Percentiles rank a stretch among this genome's conserved stretches.
Evolutionary conservation across 2,797 vertebrate genomes (phyloP).

Genomic region (Pangasius sanitwongsei): DNA sequence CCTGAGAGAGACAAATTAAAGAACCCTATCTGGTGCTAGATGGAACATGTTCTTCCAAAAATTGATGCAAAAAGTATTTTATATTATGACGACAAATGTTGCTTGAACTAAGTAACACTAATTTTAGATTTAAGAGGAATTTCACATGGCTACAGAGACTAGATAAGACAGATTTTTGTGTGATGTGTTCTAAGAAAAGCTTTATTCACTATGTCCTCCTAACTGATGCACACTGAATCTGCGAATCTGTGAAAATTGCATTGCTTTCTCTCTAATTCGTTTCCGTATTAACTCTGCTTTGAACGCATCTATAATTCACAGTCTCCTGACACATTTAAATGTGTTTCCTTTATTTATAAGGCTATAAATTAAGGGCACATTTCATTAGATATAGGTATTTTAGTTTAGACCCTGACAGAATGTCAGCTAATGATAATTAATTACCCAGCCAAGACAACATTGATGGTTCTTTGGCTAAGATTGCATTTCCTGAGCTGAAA

Average conservation of each 20-base stretch:
- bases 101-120: neutral
- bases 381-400: conserved; percentile 40
- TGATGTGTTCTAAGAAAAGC: neutral
- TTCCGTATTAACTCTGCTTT: conserved; percentile 38
- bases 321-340: conserved; percentile 40
- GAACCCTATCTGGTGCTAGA: neutral
- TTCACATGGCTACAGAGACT: neutral
- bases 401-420: conserved; percentile 6
- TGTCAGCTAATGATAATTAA: conserved; percentile 14
- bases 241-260: conserved; percentile 27
- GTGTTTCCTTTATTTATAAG: conserved; percentile 45
- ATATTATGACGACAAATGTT: neutral
- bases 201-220: neutral
- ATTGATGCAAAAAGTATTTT: neutral
- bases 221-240: neutral
- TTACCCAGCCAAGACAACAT: neutral
- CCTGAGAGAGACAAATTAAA: neutral
- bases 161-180: neutral
- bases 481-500: neutral
- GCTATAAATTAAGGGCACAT: conserved; percentile 48
- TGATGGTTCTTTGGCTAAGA: neutral
- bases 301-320: conserved; percentile 54
- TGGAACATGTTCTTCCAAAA: neutral
- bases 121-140: neutral
- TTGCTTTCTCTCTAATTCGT: conserved; percentile 35